Base-by-base conservation (phyloP, 23 tunicate genomes). In the Trididemnum clinides region DNA sequence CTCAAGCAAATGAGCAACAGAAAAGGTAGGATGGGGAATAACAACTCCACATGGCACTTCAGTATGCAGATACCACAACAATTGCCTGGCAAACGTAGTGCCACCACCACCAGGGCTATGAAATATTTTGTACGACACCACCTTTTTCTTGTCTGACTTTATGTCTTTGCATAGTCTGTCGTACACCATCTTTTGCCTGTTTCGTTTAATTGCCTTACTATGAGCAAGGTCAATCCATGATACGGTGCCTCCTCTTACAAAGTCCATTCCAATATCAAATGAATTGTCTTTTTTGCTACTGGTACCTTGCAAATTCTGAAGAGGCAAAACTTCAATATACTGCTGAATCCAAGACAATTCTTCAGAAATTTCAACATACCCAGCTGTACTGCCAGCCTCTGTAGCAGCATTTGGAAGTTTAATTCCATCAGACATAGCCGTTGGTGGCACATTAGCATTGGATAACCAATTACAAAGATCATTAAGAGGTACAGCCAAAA, bases 71-170 rank as follows among this genome's bases (percentile, higher is more conserved):
- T 79, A 30, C 90, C 90, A 87, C 7, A 87, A 34, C 0, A 87
- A 20, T 32, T 69, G 77, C 3, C 90, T 85, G 65, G 78, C 70
- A 44, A 87, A 39, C n/a, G 90, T 87, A 1, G 85, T 79, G 39
- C 90, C 90, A 21, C 90, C 90, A 50, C 90, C 84, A n/a, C 90
- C 85, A 0, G 90, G 90, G 0, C 85, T 27, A 64, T 87, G 90
- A 28, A 37, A 69, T 29, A 87, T 26, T 0, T 71, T 87, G n/a
- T 79, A 50, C 10, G 54, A 44, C 1, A 87, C 51, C 25, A 70
- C 39, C 2, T 66, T 27, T 38, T 80, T 33, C 1, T 82, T 31
- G 10, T 64, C 64, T 15, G 33, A 36, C 0, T 79, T 6, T 21
- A 32, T 28, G 28, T 78, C 37, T 2, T 64, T 50, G 37, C 63